phyloP scores from a whole-genome alignment of 2,113 vertebrate genomes.

The Chaenocephalus aceratus region DNA sequence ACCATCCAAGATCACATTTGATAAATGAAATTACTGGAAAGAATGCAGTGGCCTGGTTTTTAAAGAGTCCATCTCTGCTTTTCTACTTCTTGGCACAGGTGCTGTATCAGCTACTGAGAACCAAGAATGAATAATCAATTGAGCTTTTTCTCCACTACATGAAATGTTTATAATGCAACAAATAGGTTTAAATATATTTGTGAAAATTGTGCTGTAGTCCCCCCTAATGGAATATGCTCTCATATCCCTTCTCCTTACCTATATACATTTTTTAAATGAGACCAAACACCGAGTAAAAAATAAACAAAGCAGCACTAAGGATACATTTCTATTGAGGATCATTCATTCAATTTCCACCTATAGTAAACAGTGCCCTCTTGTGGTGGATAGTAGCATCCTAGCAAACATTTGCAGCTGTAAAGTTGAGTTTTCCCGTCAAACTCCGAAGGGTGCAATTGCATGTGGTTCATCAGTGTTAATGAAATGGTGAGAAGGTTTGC shows the following conservation, averaged over 20 bases:
- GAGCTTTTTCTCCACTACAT: neutral
- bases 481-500: neutral
- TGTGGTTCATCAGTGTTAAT: neutral
- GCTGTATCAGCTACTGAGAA: neutral
- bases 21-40: neutral
- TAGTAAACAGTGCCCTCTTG: constrained; percentile 47
- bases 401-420: neutral
- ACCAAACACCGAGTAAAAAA: neutral
- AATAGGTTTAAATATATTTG: too few species aligned
- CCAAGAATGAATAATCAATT: neutral
- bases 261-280: neutral
- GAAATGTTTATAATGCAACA: neutral
- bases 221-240: neutral
- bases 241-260: neutral
- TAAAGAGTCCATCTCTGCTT: neutral
- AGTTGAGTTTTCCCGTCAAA: neutral
- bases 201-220: neutral
- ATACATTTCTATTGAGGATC: neutral
- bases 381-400: constrained; percentile 18
- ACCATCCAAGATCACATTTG: neutral
- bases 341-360: neutral
- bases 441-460: neutral
- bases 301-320: neutral
- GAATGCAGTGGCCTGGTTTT: neutral
- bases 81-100: neutral